phyloP scores from a whole-genome alignment of 2,113 vertebrate genomes.

The Zosterops japonicus region DNA sequence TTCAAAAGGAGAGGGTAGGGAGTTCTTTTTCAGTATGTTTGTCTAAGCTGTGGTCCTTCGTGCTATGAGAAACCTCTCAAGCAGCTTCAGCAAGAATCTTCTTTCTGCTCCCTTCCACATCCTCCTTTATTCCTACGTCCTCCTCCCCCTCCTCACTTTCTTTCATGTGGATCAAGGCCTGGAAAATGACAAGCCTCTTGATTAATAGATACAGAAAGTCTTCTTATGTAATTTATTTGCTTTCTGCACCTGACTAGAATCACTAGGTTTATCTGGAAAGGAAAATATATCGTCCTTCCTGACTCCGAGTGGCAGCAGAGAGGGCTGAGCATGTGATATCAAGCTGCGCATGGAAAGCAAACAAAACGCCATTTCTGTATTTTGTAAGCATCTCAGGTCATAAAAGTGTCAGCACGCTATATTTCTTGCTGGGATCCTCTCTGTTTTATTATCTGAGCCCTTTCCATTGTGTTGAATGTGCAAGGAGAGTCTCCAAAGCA shows the following conservation, averaged over 20 bases:
- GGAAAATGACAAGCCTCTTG: conserved; percentile 76
- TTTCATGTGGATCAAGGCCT: conserved; percentile 79
- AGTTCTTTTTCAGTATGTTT: background rate
- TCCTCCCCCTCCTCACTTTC: conserved; percentile 42
- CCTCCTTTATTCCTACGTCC: background rate
- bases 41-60: conserved; percentile 14
- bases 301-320: conserved; percentile 77
- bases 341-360: conserved; percentile 74
- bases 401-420: conserved; percentile 81
- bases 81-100: background rate
- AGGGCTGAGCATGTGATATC: conserved; percentile 71
- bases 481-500: conserved; percentile 67
- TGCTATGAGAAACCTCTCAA: background rate
- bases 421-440: conserved; percentile 76
- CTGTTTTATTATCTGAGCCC: conserved; percentile 65
- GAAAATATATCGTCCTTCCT: conserved; percentile 77
- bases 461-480: conserved; percentile 64
- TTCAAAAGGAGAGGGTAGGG: conserved; percentile 43
- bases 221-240: conserved; percentile 79
- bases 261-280: conserved; percentile 71
- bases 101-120: background rate
- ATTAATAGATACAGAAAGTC: conserved; percentile 75
- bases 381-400: conserved; percentile 75
- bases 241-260: conserved; percentile 82
- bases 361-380: conserved; percentile 74